Base-by-base conservation (phyloP, 2,888 invertebrate genomes). In the Phaonia tiefii region DNA sequence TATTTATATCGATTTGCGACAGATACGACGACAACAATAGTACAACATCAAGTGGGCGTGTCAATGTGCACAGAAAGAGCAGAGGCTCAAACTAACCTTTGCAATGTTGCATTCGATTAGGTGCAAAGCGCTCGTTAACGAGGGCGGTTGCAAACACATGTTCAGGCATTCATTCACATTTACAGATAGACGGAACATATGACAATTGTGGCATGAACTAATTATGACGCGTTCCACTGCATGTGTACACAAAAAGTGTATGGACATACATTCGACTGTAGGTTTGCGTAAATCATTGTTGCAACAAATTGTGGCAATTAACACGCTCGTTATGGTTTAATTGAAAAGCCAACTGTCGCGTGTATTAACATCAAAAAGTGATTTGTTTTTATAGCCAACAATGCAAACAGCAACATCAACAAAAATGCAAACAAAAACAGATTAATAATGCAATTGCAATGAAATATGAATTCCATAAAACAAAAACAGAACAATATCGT, bases 271-370 rank as follows among this genome's bases (percentile, higher is more conserved):
- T 31, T 3, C 4, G 4, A 15, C 17, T 51, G 22, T 20, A 26
- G 63, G 46, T 46, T 49, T 1, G n/a, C 15, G 49, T 49, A 49
- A 17, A 31, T 31, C 31, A 31, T 31, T 31, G 31, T 31, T 77
- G 73, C 74, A 74, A 75, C 82, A 80, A 82, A 83, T 83, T 79
- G 71, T 51, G 49, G 66, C 82, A 83, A 84, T 84, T 84, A 84
- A 79, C 83, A 81, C 79, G 80, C 76, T 82, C 78, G 80, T 83
- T 82, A 76, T 71, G 76, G 74, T 69, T 73, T 84, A 82, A 84
- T 83, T 83, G 83, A 81, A 80, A 79, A 70, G 75, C 80, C 84
- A 84, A 84, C 84, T 84, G 84, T 84, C 83, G 78, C 75, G 76
- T 82, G 79, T 69, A 66, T 73, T 73, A 26, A 58, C 37, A 73